phyloP scores from a whole-genome alignment of 2,113 vertebrate genomes.

The Pungitius pungitius region DNA sequence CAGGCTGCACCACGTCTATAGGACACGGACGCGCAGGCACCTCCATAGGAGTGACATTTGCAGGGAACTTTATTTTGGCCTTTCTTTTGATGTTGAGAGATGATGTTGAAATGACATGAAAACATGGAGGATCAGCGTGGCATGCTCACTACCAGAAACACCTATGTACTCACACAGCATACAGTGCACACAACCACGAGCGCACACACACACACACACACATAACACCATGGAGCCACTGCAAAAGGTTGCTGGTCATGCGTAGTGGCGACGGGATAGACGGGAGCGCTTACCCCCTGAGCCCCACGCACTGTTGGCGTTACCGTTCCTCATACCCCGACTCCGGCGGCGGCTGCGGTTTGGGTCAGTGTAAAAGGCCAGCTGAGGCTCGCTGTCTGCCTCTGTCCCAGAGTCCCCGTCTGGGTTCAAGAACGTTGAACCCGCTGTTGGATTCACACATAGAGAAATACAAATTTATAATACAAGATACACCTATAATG shows the following conservation, averaged over 20 bases:
- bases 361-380: constrained; percentile 98
- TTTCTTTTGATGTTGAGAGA: neutral
- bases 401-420: constrained; percentile 96
- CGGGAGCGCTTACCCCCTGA: constrained; percentile 83
- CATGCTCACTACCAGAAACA: constrained; percentile 66
- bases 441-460: constrained; percentile 84
- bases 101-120: constrained; percentile 23
- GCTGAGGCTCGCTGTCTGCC: constrained; percentile 96
- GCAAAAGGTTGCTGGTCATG: constrained; percentile 67
- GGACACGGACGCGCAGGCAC: constrained; percentile 44
- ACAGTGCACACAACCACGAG: constrained; percentile 25
- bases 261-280: constrained; percentile 52
- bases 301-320: constrained; percentile 84
- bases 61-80: constrained; percentile 63
- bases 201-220: constrained; percentile 44
- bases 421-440: constrained; percentile 96
- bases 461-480: constrained; percentile 36
- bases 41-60: constrained; percentile 68
- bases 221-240: constrained; percentile 43
- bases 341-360: constrained; percentile 94
- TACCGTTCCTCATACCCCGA: constrained; percentile 89
- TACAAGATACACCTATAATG: constrained; percentile 50
- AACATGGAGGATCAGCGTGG: constrained; percentile 52
- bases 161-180: constrained; percentile 14
- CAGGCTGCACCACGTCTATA: constrained; percentile 53